phyloP scores from a whole-genome alignment of 2,113 vertebrate species.

The Aptenodytes forsteri region DNA sequence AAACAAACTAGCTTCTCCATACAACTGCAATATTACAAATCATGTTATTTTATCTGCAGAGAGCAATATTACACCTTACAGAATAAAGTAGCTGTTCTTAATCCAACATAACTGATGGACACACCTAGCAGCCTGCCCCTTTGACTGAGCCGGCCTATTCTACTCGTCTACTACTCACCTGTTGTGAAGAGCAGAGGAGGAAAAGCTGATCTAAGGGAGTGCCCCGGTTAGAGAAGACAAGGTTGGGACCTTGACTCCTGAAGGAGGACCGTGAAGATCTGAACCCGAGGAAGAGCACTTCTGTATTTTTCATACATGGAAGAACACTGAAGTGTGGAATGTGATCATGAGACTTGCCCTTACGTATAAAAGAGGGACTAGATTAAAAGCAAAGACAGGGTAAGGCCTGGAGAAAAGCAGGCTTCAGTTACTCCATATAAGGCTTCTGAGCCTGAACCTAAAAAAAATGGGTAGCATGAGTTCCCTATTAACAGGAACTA shows the following conservation, averaged over 20 bases:
- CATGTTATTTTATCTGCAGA: not conserved
- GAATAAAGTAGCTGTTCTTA: not conserved
- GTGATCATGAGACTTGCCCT: not conserved
- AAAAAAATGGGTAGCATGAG: not conserved
- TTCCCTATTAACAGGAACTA: not conserved
- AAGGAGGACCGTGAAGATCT: not conserved
- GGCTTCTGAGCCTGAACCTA: not conserved
- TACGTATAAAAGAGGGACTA: fast-evolving
- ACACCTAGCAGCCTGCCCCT: not conserved
- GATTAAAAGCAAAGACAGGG: not conserved
- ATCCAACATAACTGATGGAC: not conserved
- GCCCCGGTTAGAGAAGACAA: no score
- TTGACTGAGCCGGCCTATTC: fast-evolving
- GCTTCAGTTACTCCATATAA: not conserved
- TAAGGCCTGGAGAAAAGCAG: not conserved
- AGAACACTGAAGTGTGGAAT: not conserved
- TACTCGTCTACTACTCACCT: not conserved
- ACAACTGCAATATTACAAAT: not conserved
- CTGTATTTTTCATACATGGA: not conserved
- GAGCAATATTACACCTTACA: not conserved
- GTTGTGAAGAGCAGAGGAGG: not conserved
- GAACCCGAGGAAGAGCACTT: not conserved
- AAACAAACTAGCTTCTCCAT: not conserved
- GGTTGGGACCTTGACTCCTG: not conserved
- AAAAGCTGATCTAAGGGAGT: not conserved